Evolutionary conservation across 2,113 vertebrate species (phyloP), one percentile per base, ranked within the genome.

Genomic region (Epinephelus fuscoguttatus): DNA sequence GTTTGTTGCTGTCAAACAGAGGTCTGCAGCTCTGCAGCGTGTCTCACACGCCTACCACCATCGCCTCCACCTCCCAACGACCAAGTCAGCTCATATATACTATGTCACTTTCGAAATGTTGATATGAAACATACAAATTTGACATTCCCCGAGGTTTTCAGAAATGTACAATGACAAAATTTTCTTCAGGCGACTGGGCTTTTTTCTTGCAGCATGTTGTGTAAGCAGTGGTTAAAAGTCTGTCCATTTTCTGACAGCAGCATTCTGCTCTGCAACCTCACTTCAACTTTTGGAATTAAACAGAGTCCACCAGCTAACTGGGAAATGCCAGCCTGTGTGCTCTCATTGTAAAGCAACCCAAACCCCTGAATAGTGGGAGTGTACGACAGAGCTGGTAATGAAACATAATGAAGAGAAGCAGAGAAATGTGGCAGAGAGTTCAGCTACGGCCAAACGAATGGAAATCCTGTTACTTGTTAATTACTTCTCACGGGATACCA

Each of bases 401-500:
- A 71, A 64, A 56, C 33, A 63, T 42, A 55, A n/a, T 27, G 67
- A 62, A 63, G 30, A 63, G 67, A 62, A 55, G 21, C 17, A 37
- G 75, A 66, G 76, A 52, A 52, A 69, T 11, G 55, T 25, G 27
- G 30, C 30, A 25, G 33, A 12, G 59, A 50, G 55, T 69, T 68
- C 64, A 69, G 42, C 55, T 37, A 0, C 0, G 2, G 49, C 49
- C 59, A 45, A 56, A 47, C 33, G 9, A 56, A 63, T 13, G 5
- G 19, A 47, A 55, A 53, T 37, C 33, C 57, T 62, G 23, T 40
- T 45, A 40, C n/a, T 61, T 10, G 27, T 40, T 50, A 25, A 70
- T 52, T 17, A 60, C 37, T 55, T 53, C 27, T n/a, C 2, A 45
- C 12, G 17, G 18, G 9, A 18, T 62, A 27, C 19, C 6, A 53